Evolutionary conservation across 1,140 invertebrate genomes (phyloP).

Genomic region (Cataglyphis hispanica): DNA sequence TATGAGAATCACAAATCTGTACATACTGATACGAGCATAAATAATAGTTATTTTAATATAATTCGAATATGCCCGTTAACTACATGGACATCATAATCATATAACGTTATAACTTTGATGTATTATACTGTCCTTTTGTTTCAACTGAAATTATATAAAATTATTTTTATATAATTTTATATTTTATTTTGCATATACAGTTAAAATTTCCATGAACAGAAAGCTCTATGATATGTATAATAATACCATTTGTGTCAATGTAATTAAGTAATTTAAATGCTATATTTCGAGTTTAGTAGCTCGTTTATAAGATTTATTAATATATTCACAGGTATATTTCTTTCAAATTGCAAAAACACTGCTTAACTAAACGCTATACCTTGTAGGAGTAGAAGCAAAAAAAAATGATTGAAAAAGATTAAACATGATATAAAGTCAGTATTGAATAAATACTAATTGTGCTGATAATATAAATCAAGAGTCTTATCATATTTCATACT

Average conservation of each 20-base stretch:
- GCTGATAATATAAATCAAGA: constrained; percentile 15
- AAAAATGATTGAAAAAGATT: background rate
- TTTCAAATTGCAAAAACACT: background rate
- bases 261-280: constrained; percentile 18
- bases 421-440: background rate
- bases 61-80: constrained; percentile 52
- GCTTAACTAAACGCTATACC: background rate
- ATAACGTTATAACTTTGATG: constrained; percentile 39
- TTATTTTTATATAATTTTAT: constrained; percentile 19
- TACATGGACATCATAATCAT: constrained; percentile 23
- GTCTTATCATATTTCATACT: background rate
- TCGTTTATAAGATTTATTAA: constrained; percentile 5
- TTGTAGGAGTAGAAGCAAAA: background rate
- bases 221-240: background rate
- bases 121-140: constrained; percentile 4
- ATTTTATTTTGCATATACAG: background rate
- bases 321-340: constrained; percentile 3
- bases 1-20: constrained; percentile 42
- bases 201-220: constrained; percentile 11
- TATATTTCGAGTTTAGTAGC: background rate
- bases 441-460: constrained; percentile 1
- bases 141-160: constrained; percentile 45
- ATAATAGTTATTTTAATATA: constrained; percentile 66
- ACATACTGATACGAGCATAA: constrained; percentile 23
- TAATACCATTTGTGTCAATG: constrained; percentile 4